phyloP scores from a whole-genome alignment of 64 coral and sea anemone species.

The Acropora tenuis region DNA sequence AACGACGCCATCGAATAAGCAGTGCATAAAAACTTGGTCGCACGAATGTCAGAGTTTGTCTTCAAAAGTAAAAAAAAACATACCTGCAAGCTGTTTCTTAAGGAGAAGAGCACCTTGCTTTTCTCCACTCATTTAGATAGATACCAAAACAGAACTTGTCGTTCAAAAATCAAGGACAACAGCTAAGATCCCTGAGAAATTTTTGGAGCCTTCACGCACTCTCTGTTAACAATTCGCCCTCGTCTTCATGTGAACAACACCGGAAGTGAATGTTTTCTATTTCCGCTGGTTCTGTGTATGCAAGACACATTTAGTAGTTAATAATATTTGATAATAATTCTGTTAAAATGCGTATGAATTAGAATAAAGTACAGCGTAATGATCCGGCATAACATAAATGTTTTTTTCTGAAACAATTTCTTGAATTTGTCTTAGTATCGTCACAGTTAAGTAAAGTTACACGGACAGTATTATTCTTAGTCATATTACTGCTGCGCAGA shows the following conservation, averaged over 20 bases:
- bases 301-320: too few species aligned
- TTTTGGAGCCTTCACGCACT: constrained; percentile 63
- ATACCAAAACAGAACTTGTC: constrained; percentile 15
- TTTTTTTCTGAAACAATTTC: too few species aligned
- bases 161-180: constrained; percentile 31
- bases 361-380: too few species aligned
- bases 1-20: constrained; percentile 35
- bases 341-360: too few species aligned
- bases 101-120: constrained; percentile 92
- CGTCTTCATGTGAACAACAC: constrained; percentile 21
- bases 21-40: background rate
- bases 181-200: constrained; percentile 53
- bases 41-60: constrained; percentile 26
- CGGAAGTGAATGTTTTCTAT: constrained; percentile 47
- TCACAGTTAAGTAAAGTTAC: too few species aligned
- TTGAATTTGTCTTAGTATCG: too few species aligned
- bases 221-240: constrained; percentile 57
- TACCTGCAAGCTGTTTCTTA: constrained; percentile 87
- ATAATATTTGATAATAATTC: too few species aligned
- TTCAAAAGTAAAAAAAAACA: background rate
- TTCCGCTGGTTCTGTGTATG: background rate
- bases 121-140: constrained; percentile 77
- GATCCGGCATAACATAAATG: too few species aligned
- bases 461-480: too few species aligned
- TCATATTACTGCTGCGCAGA: too few species aligned